Evolutionary conservation across 2,797 vertebrate species (phyloP).

Genomic region (Thunnus albacares): DNA sequence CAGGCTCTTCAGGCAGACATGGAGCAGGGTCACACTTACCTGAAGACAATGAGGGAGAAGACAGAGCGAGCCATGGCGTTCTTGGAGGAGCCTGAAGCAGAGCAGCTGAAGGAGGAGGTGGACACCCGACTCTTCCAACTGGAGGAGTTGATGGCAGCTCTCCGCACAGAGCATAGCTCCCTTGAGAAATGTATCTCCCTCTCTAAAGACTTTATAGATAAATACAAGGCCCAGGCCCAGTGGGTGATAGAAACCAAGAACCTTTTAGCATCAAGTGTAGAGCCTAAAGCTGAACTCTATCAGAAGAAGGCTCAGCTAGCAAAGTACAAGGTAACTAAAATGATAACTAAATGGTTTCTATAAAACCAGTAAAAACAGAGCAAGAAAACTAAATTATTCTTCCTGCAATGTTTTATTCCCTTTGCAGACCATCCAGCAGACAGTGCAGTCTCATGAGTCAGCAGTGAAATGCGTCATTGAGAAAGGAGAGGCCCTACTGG

Average conservation of each 20-base stretch:
- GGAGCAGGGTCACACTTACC: constrained; percentile 92
- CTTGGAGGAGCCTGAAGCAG: constrained; percentile 88
- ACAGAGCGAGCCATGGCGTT: constrained; percentile 88
- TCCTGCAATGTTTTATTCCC: not conserved
- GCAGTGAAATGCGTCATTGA: constrained; percentile 92
- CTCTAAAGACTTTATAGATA: constrained; percentile 95
- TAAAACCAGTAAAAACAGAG: not conserved
- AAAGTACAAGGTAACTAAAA: constrained; percentile 91
- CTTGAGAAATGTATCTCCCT: constrained; percentile 92
- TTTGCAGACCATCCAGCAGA: constrained; percentile 92
- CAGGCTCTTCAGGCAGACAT: constrained; percentile 90
- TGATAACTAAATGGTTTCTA: too few species aligned
- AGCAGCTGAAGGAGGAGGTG: constrained; percentile 87
- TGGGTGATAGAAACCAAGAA: constrained; percentile 91
- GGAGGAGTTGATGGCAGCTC: constrained; percentile 87
- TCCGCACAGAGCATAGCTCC: constrained; percentile 89
- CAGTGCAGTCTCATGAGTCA: constrained; percentile 91
- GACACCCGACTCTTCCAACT: constrained; percentile 81
- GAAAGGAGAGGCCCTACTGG: constrained; percentile 91
- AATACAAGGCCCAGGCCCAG: constrained; percentile 90
- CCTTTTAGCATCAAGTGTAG: constrained; percentile 85
- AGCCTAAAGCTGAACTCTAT: constrained; percentile 96
- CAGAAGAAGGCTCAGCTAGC: constrained; percentile 98
- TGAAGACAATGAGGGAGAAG: constrained; percentile 94
- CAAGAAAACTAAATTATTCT: not conserved